Evolutionary conservation across 2,113 vertebrate species (phyloP), one percentile per base, ranked within the genome.

Genomic region (Seriola dumerili): DNA sequence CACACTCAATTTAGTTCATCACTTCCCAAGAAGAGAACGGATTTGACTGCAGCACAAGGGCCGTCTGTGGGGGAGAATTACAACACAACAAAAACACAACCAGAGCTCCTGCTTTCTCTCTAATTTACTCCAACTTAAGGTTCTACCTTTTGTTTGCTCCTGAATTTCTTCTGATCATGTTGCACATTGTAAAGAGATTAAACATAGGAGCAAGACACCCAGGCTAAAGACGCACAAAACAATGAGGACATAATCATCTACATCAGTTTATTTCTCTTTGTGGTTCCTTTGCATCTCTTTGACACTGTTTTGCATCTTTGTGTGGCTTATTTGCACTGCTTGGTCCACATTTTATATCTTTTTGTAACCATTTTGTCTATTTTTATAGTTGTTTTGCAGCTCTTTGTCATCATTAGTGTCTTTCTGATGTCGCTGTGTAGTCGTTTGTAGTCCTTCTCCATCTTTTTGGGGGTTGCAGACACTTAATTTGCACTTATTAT

Each of bases 1-100:
- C 88, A 81, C 83, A 66, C 72, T 85, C 91, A 83, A 76, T 91
- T 91, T 75, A 76, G 84, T 80, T 84, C 34, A 74, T 80, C 62
- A 29, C 80, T 55, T 73, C 38, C 40, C 0, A 4, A 61, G 25
- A 42, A 79, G 52, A 34, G 70, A 79, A 70, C 19, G 5, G 23
- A 67, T 80, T 21, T 38, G 38, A 71, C 50, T 63, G 54, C 72
- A 44, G 72, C 76, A 57, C 7, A 44, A 73, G 25, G 29, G 62
- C 1, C 14, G 8, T 70, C 40, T 21, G 52, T 59, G 25, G 16
- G 36, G 12, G 23, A 36, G 55, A 68, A 36, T 67, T 10, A 40
- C 29, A 68, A 23, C 0, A 1, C 8, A 2, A 57, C 14, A 46
- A n/a, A 74, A 68, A 69, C 6, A 48, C 19, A 73, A 54, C 12